Percentiles rank a stretch among this genome's conserved stretches.
These are phyloP conservation scores for Schrankia costaestrigalis DNA, from an alignment of 2,888 invertebrate genomes.

Conservation along the genomic window DNA sequence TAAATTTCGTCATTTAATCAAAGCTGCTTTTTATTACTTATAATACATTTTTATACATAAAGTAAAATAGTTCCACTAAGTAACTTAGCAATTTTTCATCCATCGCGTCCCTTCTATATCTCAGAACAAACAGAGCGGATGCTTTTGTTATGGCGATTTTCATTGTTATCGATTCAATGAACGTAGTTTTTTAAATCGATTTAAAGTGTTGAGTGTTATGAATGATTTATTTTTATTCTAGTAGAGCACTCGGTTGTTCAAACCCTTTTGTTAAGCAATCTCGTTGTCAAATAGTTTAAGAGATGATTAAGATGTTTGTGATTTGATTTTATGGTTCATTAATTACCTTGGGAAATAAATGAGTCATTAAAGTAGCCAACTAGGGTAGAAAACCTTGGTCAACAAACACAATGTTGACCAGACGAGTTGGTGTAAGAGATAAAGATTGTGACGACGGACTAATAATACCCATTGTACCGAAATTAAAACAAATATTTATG, in stretches of 20 bases:
- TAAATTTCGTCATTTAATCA: no score
- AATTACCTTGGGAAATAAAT: constrained; percentile 2
- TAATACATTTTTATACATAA: no score
- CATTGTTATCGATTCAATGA: constrained; percentile 75
- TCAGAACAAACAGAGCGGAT: constrained; percentile 35
- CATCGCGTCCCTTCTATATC: constrained; percentile 25
- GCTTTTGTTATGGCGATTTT: constrained; percentile 70
- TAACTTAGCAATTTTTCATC: no score
- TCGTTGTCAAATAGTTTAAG: constrained; percentile 53
- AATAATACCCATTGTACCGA: no score
- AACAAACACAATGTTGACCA: no score
- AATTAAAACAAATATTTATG: no score
- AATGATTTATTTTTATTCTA: constrained; percentile 70
- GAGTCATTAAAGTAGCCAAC: no score
- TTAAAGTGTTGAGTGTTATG: constrained; percentile 69
- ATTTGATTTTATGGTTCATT: constrained; percentile 21
- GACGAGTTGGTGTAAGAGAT: no score
- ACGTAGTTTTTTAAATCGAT: constrained; percentile 68
- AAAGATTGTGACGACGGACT: no score
- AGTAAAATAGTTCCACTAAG: no score
- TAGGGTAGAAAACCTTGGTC: no score
- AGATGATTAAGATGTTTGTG: constrained; percentile 44
- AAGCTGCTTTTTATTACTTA: no score
- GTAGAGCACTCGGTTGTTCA: constrained; percentile 39
- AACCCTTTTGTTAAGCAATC: constrained; percentile 31